These are phyloP conservation scores for Anthoscopus minutus DNA, from an alignment of 2,113 vertebrate species.

Conservation along the genomic window DNA sequence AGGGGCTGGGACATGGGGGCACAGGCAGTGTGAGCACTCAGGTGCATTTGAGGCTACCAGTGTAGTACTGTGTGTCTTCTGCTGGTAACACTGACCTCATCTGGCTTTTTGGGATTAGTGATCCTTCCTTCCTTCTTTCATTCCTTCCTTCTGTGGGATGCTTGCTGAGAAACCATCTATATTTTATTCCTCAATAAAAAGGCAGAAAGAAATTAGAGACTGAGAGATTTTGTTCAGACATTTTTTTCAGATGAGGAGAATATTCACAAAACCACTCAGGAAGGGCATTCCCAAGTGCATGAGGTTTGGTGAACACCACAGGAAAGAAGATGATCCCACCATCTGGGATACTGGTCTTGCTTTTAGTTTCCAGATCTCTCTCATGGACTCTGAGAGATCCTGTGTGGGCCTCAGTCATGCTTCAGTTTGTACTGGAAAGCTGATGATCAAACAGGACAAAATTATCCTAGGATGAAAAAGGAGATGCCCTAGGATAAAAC, in stretches of 20 bases:
- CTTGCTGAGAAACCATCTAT: not conserved
- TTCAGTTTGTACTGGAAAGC: not conserved
- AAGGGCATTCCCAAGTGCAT: not conserved
- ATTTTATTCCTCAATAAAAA: not conserved
- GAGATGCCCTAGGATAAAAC: not conserved
- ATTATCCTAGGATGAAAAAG: not conserved
- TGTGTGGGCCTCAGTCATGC: not conserved
- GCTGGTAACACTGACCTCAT: not conserved
- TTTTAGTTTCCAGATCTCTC: not conserved
- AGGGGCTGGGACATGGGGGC: not conserved
- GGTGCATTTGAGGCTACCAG: not conserved
- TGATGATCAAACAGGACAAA: not conserved
- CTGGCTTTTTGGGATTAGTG: not conserved
- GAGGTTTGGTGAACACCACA: not conserved
- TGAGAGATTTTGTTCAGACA: not conserved
- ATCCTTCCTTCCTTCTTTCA: not conserved
- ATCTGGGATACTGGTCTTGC: not conserved
- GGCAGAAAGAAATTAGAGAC: not conserved
- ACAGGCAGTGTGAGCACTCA: not conserved
- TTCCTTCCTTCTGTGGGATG: not conserved
- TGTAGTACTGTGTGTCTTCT: not conserved
- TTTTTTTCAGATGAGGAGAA: not conserved
- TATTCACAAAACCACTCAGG: not conserved
- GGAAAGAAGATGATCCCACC: not conserved
- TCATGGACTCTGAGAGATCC: not conserved